Conservation (phyloP, 1,140 invertebrate species). For the Drosophila auraria region DNA sequence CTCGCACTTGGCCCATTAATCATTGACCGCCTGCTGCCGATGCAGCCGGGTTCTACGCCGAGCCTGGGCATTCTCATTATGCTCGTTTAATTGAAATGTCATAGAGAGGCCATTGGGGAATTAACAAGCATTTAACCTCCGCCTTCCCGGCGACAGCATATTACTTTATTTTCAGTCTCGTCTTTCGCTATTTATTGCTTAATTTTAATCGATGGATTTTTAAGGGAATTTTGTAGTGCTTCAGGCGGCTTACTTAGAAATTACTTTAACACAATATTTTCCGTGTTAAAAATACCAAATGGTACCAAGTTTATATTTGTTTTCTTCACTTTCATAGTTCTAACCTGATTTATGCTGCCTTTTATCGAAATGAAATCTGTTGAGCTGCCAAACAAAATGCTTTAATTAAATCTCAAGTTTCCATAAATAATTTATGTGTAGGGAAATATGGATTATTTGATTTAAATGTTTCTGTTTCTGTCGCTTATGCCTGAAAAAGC, state of each 20-base stretch:
- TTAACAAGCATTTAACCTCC: constrained; percentile 51
- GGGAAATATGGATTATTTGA: constrained; percentile 27
- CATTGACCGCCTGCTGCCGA: constrained; percentile 44
- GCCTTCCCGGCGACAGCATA: constrained; percentile 13
- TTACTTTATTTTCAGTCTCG: constrained; percentile 27
- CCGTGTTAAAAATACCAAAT: background rate
- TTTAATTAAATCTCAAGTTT: constrained; percentile 8
- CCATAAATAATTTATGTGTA: constrained; percentile 18
- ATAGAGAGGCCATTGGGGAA: constrained; percentile 57
- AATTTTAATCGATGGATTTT: constrained; percentile 8
- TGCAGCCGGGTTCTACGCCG: constrained; percentile 5
- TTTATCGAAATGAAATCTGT: background rate
- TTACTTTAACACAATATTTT: background rate
- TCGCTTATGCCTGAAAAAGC: background rate
- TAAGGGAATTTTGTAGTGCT: background rate
- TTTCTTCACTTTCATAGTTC: no score
- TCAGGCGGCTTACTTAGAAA: no score
- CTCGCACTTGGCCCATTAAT: constrained; percentile 62
- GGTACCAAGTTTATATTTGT: background rate
- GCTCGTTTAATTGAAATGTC: constrained; percentile 60
- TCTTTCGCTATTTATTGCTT: constrained; percentile 27
- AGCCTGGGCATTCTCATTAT: constrained; percentile 38
- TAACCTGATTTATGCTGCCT: background rate
- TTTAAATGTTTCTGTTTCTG: constrained; percentile 30
- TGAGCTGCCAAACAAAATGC: background rate